phyloP scores from a whole-genome alignment of 2,888 invertebrate species.

The Thumatha senex region DNA sequence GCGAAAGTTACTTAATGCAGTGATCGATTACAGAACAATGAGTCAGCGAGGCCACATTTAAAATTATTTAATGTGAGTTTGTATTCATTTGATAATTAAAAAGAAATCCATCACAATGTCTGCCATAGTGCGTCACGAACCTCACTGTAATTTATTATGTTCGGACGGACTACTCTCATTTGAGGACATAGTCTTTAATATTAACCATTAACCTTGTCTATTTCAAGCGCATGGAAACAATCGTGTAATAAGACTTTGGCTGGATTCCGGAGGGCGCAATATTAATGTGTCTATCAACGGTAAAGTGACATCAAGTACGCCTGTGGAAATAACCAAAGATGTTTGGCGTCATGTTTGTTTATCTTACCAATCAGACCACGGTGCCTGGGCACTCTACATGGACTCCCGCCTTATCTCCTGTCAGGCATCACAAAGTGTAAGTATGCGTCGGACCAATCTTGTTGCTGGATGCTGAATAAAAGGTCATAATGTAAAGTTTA shows the following conservation, averaged over 20 bases:
- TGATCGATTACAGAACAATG: too few species aligned
- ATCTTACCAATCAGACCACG: constrained; percentile 85
- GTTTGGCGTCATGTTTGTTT: constrained; percentile 87
- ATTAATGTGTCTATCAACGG: constrained; percentile 84
- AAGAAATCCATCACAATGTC: too few species aligned
- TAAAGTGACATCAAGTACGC: constrained; percentile 67
- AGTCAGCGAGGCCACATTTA: too few species aligned
- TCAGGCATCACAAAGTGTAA: constrained; percentile 59
- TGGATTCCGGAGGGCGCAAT: constrained; percentile 80
- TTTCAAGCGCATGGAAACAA: constrained; percentile 80
- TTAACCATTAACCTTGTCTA: too few species aligned
- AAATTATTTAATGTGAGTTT: too few species aligned
- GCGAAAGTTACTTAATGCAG: too few species aligned
- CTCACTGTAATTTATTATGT: too few species aligned
- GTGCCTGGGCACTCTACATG: constrained; percentile 85
- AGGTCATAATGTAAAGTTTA: too few species aligned
- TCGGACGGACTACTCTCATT: too few species aligned
- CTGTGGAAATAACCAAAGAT: constrained; percentile 65
- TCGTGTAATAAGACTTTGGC: constrained; percentile 83
- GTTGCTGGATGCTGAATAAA: background rate
- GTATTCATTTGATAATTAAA: too few species aligned
- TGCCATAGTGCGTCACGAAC: too few species aligned
- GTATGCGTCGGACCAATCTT: constrained; percentile 19
- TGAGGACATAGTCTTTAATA: too few species aligned
- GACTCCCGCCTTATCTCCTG: constrained; percentile 81